A percentile compares a stretch with the other conserved stretches of the same genome.
These are phyloP conservation scores for Aspidiotus rigidus DNA, from an alignment of 2,888 invertebrate species.

Conservation along the genomic window DNA sequence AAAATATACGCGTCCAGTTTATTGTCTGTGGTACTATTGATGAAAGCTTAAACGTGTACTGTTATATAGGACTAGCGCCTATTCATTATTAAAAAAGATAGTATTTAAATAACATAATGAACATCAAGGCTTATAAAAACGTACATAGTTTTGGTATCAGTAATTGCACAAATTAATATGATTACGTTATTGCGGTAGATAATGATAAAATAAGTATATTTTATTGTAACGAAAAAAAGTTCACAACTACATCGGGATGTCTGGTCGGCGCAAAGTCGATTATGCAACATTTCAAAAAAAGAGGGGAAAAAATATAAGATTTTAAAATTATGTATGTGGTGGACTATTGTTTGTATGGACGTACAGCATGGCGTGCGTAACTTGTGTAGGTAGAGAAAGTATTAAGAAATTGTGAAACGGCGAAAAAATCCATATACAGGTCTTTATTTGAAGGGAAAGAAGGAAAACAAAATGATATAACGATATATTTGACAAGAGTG, in stretches of 20 bases:
- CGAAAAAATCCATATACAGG: too few relatives aligned
- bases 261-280: background rate
- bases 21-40: background rate
- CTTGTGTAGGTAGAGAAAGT: too few relatives aligned
- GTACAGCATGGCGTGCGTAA: too few relatives aligned
- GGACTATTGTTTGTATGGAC: too few relatives aligned
- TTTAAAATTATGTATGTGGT: too few relatives aligned
- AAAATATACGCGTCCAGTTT: background rate
- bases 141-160: conserved; percentile 28
- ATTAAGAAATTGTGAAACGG: too few relatives aligned
- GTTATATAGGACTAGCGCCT: conserved; percentile 23
- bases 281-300: too few relatives aligned
- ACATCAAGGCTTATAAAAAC: conserved; percentile 26
- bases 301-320: too few relatives aligned
- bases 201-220: background rate
- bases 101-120: conserved; percentile 14
- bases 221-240: conserved; percentile 3
- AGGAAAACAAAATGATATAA: too few relatives aligned
- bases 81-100: conserved; percentile 29
- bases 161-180: conserved; percentile 28
- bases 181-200: conserved; percentile 15
- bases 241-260: background rate
- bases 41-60: conserved; percentile 17
- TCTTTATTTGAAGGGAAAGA: too few relatives aligned
- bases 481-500: too few relatives aligned